A percentile compares a stretch with the other conserved stretches of the same genome.
Conservation (phyloP, 2,888 invertebrate genomes). For the Mythimna lalbum region DNA sequence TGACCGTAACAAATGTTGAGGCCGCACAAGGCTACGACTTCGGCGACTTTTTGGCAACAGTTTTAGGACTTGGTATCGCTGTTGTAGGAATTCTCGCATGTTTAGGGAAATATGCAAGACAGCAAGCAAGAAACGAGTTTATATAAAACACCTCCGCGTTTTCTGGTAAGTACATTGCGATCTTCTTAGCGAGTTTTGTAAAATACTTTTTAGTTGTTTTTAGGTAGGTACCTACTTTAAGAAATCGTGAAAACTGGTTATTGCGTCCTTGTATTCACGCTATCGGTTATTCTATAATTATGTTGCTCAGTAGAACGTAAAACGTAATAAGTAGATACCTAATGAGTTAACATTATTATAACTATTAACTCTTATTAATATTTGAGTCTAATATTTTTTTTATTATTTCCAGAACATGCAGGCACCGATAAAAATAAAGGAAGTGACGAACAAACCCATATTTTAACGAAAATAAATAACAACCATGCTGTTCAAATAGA, state of each 20-base stretch:
- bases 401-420: constrained; percentile 44
- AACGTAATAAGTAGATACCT: not conserved
- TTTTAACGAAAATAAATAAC: constrained; percentile 30
- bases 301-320: constrained; percentile 16
- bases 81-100: constrained; percentile 92
- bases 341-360: not conserved
- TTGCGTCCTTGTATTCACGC: constrained; percentile 40
- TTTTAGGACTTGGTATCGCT: constrained; percentile 91
- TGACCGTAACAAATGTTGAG: constrained; percentile 84
- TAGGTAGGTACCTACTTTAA: constrained; percentile 6
- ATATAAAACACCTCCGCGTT: constrained; percentile 72
- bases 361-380: not conserved
- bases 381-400: not conserved
- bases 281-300: constrained; percentile 28
- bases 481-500: constrained; percentile 50
- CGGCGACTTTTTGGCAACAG: constrained; percentile 92
- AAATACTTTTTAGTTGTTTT: not conserved
- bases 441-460: constrained; percentile 23
- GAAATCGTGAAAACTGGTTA: constrained; percentile 47
- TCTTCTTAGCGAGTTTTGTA: not conserved
- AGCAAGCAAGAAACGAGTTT: constrained; percentile 89
- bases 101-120: constrained; percentile 93
- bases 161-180: constrained; percentile 31
- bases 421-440: constrained; percentile 13
- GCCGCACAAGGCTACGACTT: constrained; percentile 91